Evolutionary conservation across 2,797 vertebrate species (phyloP).

Genomic region (Numenius phaeopus): DNA sequence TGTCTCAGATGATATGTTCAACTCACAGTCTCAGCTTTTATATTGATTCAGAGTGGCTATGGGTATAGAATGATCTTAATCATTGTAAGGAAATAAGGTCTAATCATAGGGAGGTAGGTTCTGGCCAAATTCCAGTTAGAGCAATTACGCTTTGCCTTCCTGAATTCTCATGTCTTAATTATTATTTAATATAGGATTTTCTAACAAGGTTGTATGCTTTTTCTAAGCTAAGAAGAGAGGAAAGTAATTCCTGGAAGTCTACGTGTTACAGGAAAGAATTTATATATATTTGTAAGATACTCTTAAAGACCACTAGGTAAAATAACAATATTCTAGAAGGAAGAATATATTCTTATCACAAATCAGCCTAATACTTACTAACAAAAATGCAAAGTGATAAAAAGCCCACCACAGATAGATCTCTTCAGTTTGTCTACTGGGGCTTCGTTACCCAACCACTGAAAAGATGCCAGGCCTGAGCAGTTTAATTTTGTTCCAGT

Average conservation of each 20-base stretch:
- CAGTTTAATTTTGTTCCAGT: slow-evolving; percentile 9
- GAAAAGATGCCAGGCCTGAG: slow-evolving; percentile 37
- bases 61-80: not conserved
- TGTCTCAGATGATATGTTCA: not conserved
- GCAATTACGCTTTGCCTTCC: not conserved
- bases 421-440: not conserved
- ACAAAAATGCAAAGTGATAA: not conserved
- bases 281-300: not conserved
- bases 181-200: not conserved
- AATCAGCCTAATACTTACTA: not conserved
- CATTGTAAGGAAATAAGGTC: not conserved
- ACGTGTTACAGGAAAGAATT: not conserved
- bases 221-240: not conserved
- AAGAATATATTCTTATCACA: not conserved
- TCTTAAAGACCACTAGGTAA: not conserved
- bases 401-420: not conserved
- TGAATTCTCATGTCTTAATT: not conserved
- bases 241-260: not conserved
- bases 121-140: not conserved
- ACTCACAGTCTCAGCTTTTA: not conserved
- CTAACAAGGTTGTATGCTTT: not conserved
- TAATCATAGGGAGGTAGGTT: not conserved
- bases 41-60: not conserved
- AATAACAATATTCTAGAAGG: not conserved
- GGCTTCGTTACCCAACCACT: not conserved